A percentile compares a stretch with the other conserved stretches of the same genome.
Conservation (phyloP, 2,888 invertebrate species). For the Adelphocoris suturalis region DNA sequence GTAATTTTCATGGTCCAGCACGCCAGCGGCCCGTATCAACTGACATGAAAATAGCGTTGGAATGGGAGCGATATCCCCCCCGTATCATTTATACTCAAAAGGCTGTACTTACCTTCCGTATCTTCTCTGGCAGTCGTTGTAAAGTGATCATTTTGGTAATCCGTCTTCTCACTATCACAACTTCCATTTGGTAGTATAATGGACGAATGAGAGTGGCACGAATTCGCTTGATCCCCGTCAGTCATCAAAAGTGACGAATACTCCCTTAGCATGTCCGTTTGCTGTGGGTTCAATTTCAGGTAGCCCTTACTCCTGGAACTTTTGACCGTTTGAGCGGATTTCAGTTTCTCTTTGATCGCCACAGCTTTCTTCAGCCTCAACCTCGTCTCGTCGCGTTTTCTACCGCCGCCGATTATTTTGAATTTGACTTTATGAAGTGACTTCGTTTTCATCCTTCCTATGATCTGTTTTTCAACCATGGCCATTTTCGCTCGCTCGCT, state of each 20-base stretch:
- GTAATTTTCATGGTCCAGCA: too few species aligned
- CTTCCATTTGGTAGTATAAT: too few species aligned
- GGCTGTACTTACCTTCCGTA: too few species aligned
- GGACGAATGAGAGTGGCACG: background rate
- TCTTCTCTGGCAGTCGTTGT: too few species aligned
- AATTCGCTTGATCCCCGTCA: background rate
- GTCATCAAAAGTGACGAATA: background rate
- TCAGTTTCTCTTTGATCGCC: constrained; percentile 33
- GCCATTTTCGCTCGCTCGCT: constrained; percentile 68
- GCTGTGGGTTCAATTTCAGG: background rate
- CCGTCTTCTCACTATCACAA: too few species aligned
- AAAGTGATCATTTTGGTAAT: too few species aligned
- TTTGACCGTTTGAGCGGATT: background rate
- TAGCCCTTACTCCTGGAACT: background rate
- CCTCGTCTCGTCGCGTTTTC: background rate
- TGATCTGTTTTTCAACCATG: constrained; percentile 68
- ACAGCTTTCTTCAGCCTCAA: background rate
- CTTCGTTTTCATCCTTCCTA: constrained; percentile 27
- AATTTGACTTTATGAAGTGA: background rate
- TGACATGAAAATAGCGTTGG: too few species aligned
- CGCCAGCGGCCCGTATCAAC: too few species aligned
- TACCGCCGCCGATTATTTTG: background rate
- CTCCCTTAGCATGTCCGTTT: background rate
- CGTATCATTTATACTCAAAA: too few species aligned
- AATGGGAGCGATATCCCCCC: too few species aligned